Evolutionary conservation across 1,140 invertebrate species (phyloP).

Genomic region (Calephelis nemesis): DNA sequence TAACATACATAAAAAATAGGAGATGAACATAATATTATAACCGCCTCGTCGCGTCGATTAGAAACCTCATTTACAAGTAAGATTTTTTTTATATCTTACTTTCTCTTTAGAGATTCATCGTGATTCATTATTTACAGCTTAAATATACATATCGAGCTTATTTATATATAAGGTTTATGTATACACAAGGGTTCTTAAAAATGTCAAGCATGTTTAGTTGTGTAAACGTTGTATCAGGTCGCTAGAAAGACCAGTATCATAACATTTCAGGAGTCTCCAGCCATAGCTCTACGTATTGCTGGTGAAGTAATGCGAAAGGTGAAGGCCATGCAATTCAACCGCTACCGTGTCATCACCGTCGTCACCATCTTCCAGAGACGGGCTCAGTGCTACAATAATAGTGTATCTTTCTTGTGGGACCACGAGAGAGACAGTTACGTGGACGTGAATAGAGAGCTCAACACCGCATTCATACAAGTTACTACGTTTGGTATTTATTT

Average conservation of each 20-base stretch:
- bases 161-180: no score
- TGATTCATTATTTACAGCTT: no score
- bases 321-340: constrained; percentile 54
- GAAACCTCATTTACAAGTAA: no score
- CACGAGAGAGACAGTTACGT: constrained; percentile 57
- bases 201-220: no score
- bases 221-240: no score
- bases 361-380: constrained; percentile 57
- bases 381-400: constrained; percentile 63
- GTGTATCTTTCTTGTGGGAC: constrained; percentile 64
- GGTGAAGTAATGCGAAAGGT: constrained; percentile 57
- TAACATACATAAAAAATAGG: no score
- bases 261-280: constrained; percentile 51
- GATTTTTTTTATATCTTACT: no score
- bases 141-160: no score
- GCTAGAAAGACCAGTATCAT: background rate
- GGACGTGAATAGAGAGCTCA: constrained; percentile 46
- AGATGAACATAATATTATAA: no score
- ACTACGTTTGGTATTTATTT: constrained; percentile 62
- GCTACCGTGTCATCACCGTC: constrained; percentile 56
- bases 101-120: no score
- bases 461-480: constrained; percentile 55
- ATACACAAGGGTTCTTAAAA: no score
- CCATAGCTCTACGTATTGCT: constrained; percentile 50
- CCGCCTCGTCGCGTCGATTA: no score